phyloP scores from a whole-genome alignment of 2,888 invertebrate species.

The Drosophila engyochracea region DNA sequence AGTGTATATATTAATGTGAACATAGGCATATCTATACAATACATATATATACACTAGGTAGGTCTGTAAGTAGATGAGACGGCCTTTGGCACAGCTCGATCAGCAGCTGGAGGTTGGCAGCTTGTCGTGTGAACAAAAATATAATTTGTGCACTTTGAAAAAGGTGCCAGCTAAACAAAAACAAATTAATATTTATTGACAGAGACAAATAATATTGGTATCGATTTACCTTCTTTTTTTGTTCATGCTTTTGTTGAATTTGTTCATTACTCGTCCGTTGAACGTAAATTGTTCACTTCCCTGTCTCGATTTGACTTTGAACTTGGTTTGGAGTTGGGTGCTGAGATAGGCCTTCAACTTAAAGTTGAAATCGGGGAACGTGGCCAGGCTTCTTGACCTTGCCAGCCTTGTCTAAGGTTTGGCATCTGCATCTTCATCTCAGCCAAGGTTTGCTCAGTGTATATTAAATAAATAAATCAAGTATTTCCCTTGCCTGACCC shows the following conservation, averaged over 20 bases:
- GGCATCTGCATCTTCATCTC: slow-evolving; percentile 8
- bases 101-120: slow-evolving; percentile 29
- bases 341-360: slow-evolving; percentile 13
- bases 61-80: slow-evolving; percentile 3
- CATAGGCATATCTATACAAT: background rate
- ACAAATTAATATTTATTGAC: slow-evolving; percentile 31
- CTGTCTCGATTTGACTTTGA: slow-evolving; percentile 40
- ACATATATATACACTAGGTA: background rate
- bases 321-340: slow-evolving; percentile 38
- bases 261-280: slow-evolving; percentile 31
- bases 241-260: background rate
- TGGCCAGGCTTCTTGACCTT: slow-evolving; percentile 32
- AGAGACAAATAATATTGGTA: slow-evolving; percentile 13
- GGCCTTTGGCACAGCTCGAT: slow-evolving; percentile 19
- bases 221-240: slow-evolving; percentile 8
- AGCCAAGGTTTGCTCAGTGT: slow-evolving; percentile 8
- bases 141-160: slow-evolving; percentile 8
- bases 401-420: slow-evolving; percentile 5
- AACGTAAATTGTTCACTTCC: slow-evolving; percentile 31
- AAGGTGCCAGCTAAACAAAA: slow-evolving; percentile 16
- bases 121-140: slow-evolving; percentile 14
- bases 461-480: background rate
- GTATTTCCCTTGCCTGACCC: slow-evolving; percentile 28
- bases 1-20: background rate
- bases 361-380: slow-evolving; percentile 18